Evolutionary conservation across 2,113 vertebrate genomes (phyloP).

Genomic region (Sorex fumeus): DNA sequence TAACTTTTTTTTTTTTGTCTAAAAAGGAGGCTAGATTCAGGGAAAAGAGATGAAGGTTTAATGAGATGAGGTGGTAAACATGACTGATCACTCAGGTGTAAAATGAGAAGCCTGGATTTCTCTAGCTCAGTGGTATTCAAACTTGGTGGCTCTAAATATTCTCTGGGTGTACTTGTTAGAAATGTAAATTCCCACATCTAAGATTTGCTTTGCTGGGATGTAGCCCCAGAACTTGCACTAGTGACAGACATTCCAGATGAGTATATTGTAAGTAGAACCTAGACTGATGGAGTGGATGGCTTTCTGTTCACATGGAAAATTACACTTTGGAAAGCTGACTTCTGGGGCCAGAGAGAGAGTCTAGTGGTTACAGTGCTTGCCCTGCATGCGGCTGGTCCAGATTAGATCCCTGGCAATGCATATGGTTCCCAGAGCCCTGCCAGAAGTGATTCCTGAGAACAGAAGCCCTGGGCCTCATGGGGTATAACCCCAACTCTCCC

Average conservation of each 20-base stretch:
- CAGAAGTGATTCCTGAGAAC: too few species aligned
- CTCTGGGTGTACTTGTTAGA: background rate
- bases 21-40: background rate
- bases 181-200: background rate
- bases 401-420: too few species aligned
- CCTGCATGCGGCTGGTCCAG: too few species aligned
- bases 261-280: background rate
- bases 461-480: too few species aligned
- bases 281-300: background rate
- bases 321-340: background rate
- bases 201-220: background rate
- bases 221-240: background rate
- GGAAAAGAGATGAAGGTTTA: background rate
- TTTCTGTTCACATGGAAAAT: background rate
- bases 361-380: too few species aligned
- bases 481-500: too few species aligned
- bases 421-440: too few species aligned
- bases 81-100: background rate
- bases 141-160: background rate
- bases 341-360: too few species aligned
- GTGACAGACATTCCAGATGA: background rate
- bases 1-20: slow-evolving; percentile 30
- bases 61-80: background rate
- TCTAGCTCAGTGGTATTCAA: background rate
- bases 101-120: background rate